phyloP scores from a whole-genome alignment of 2,797 vertebrate genomes.

The Masticophis lateralis region DNA sequence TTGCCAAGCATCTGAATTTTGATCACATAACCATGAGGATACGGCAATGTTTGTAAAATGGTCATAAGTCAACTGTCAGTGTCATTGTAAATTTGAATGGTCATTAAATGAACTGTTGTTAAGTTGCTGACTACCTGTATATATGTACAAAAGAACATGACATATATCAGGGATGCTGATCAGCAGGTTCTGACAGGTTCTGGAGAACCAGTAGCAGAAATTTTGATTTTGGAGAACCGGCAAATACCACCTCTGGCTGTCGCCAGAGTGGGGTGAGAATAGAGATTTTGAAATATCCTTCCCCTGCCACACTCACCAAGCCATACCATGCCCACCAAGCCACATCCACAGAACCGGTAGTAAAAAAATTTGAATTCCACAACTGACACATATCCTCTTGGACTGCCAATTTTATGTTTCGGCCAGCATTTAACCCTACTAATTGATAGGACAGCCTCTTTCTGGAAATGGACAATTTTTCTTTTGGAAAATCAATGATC shows the following conservation, averaged over 20 bases:
- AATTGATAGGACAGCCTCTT: background rate
- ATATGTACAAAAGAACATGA: background rate
- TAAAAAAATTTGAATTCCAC: no score
- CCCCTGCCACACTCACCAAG: no score
- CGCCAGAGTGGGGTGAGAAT: no score
- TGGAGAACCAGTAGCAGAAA: no score
- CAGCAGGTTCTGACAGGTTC: no score
- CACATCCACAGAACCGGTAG: no score
- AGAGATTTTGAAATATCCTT: no score
- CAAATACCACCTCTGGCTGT: no score
- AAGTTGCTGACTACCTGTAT: background rate
- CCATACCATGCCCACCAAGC: no score
- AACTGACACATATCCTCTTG: background rate
- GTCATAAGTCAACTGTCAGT: background rate
- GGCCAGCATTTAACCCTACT: background rate
- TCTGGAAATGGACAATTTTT: background rate
- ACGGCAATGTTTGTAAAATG: background rate
- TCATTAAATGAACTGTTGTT: background rate
- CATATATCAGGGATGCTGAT: background rate
- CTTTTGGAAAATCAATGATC: background rate
- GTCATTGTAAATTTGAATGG: background rate
- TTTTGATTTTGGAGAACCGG: no score
- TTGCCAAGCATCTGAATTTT: background rate
- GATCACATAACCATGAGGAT: background rate
- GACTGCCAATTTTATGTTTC: background rate